Evolutionary conservation across 1,140 invertebrate genomes (phyloP).

Genomic region (Nilaparvata lugens): DNA sequence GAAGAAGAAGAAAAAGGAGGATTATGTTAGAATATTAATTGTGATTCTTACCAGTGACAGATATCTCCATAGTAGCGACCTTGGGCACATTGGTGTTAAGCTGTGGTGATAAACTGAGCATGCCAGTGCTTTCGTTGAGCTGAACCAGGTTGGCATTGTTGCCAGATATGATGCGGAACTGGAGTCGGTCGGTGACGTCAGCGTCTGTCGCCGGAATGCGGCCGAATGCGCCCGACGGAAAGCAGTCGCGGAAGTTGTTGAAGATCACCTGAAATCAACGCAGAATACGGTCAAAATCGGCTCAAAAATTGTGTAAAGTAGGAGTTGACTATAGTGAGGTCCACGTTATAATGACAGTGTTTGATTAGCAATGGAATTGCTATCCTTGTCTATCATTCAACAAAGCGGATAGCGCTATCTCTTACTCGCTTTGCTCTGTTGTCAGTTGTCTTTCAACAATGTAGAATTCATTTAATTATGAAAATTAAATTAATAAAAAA

Average conservation of each 20-base stretch:
- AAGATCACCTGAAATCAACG: slow-evolving; percentile 68
- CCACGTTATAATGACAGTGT: too few relatives aligned
- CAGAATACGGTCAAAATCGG: not conserved
- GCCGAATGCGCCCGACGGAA: slow-evolving; percentile 82
- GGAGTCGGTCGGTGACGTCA: slow-evolving; percentile 70
- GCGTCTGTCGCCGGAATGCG: slow-evolving; percentile 87
- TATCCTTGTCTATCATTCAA: too few relatives aligned
- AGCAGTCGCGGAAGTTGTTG: slow-evolving; percentile 92
- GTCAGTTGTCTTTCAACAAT: too few relatives aligned
- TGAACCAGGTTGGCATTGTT: slow-evolving; percentile 87
- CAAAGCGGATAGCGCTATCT: too few relatives aligned
- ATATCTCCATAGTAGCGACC: slow-evolving; percentile 86
- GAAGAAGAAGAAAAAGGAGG: too few relatives aligned
- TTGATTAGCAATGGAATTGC: too few relatives aligned
- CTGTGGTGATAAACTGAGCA: slow-evolving; percentile 80
- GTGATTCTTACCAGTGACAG: slow-evolving; percentile 61
- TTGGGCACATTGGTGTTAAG: slow-evolving; percentile 94
- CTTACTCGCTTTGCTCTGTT: too few relatives aligned
- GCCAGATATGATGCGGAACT: slow-evolving; percentile 77
- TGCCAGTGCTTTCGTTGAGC: slow-evolving; percentile 74
- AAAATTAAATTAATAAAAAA: too few relatives aligned
- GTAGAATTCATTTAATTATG: too few relatives aligned
- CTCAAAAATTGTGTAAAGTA: too few relatives aligned
- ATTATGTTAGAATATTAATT: too few relatives aligned
- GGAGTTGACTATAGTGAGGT: too few relatives aligned